These are phyloP conservation scores for Phrynocephalus versicolor DNA, from an alignment of 2,113 vertebrate genomes.

Conservation along the genomic window DNA sequence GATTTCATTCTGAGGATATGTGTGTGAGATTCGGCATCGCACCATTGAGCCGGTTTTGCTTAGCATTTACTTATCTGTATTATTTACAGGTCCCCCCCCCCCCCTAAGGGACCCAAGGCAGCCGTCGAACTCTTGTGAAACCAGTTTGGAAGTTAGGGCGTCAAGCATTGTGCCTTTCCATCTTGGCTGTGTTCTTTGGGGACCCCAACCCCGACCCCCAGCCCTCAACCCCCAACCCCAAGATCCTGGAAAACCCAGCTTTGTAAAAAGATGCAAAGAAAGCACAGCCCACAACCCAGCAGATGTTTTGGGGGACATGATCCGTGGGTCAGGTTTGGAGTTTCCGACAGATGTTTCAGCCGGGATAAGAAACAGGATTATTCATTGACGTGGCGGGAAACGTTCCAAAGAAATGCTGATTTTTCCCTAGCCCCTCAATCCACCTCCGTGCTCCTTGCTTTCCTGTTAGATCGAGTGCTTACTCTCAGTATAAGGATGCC, in stretches of 20 bases:
- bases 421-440: not conserved
- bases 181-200: fast-evolving
- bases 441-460: not conserved
- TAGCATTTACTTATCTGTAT: not conserved
- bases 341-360: not conserved
- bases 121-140: fast-evolving
- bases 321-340: not conserved
- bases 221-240: not conserved
- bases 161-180: fast-evolving
- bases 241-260: not conserved
- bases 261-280: not conserved
- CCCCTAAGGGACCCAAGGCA: too few relatives aligned
- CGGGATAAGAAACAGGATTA: constrained; percentile 29
- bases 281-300: not conserved
- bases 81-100: too few relatives aligned
- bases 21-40: not conserved
- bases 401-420: not conserved
- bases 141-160: not conserved
- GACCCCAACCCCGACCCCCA: fast-evolving
- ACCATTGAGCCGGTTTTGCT: fast-evolving
- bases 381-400: not conserved
- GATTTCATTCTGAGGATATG: not conserved
- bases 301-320: not conserved
- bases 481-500: not conserved
- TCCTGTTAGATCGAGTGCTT: not conserved